These are phyloP conservation scores for Tringa solitaria DNA, from an alignment of 2,113 vertebrate genomes.

Conservation along the genomic window DNA sequence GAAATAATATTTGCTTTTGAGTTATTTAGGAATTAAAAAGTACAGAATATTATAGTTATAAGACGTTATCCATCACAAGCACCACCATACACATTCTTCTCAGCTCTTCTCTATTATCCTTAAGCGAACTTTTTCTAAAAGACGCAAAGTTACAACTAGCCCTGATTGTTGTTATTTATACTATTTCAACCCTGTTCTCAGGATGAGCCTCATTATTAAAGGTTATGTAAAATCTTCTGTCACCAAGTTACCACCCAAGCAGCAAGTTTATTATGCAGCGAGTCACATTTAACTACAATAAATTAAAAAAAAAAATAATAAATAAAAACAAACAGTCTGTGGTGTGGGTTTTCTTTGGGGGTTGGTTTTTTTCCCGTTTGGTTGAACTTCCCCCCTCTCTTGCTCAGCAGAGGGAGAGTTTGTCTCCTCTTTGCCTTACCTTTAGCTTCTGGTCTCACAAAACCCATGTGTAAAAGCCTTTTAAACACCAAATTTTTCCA, in stretches of 20 bases:
- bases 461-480: neutral
- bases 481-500: neutral
- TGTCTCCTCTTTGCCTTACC: neutral
- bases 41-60: neutral
- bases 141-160: neutral
- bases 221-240: neutral
- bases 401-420: neutral
- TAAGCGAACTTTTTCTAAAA: neutral
- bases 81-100: neutral
- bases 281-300: neutral
- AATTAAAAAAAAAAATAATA: neutral
- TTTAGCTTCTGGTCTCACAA: neutral
- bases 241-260: neutral
- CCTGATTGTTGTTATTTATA: neutral
- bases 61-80: neutral
- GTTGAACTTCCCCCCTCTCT: neutral
- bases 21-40: neutral
- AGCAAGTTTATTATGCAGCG: neutral
- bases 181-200: neutral
- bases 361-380: neutral
- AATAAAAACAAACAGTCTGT: neutral
- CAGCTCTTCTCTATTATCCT: neutral
- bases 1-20: neutral
- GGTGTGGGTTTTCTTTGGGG: too few relatives aligned
- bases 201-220: neutral